Percentiles rank a stretch among this genome's conserved stretches.
phyloP scores from a whole-genome alignment of 1,140 invertebrate species.

The Drosophila pectinifera region DNA sequence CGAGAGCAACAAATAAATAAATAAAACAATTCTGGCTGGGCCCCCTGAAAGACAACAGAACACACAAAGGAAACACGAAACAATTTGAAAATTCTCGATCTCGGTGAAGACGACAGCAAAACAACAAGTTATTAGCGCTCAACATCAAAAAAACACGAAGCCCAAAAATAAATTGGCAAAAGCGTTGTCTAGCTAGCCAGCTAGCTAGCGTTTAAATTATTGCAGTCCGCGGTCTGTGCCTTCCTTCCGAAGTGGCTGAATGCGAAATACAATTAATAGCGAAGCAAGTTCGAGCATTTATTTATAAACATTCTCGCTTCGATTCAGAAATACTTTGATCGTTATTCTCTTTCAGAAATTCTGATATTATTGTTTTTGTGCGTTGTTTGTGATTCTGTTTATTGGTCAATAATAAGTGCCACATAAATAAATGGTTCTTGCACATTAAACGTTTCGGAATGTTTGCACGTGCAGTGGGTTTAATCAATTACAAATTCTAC shows the following conservation, averaged over 20 bases:
- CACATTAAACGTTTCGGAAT: constrained; percentile 10
- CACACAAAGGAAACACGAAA: constrained; percentile 43
- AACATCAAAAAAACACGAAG: constrained; percentile 60
- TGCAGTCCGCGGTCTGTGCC: constrained; percentile 27
- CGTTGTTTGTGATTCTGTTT: constrained; percentile 32
- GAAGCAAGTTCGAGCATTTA: constrained; percentile 64
- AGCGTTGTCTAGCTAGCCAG: constrained; percentile 23
- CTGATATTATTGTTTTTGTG: constrained; percentile 38
- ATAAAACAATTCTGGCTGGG: constrained; percentile 35
- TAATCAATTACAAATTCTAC: not conserved
- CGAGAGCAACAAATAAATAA: constrained; percentile 59
- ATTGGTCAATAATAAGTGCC: constrained; percentile 61
- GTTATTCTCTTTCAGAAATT: constrained; percentile 49
- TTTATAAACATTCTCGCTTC: constrained; percentile 76
- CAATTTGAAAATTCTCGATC: constrained; percentile 57
- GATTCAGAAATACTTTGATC: constrained; percentile 66
- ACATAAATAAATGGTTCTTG: constrained; percentile 55
- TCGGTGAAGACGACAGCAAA: constrained; percentile 40
- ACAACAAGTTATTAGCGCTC: constrained; percentile 74
- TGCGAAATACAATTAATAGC: constrained; percentile 66
- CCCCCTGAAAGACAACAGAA: constrained; percentile 29
- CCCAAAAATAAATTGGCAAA: constrained; percentile 73
- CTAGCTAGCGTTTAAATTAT: constrained; percentile 51
- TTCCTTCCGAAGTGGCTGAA: constrained; percentile 26
- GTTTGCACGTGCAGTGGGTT: constrained; percentile 28